Base-by-base conservation (phyloP, 2,113 vertebrate species). In the Atractosteus spatula region DNA sequence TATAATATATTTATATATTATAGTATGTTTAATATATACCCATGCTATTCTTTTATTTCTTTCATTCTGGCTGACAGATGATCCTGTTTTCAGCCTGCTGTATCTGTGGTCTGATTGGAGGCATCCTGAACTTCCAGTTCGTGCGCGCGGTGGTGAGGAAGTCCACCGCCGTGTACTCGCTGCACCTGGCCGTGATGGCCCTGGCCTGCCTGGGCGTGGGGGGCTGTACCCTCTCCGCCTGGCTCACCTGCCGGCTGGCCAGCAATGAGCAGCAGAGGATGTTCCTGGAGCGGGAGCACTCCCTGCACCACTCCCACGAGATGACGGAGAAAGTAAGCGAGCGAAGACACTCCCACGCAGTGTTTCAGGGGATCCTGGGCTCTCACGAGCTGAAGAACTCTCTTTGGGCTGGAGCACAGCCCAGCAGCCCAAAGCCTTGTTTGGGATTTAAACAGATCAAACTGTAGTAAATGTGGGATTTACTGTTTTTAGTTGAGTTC, bases 41-140 rank as follows among this genome's bases (percentile, higher is more conserved):
- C 29, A 29, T 29, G 62, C 42, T 69, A 8, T 10, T 68, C 66
- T 82, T 71, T 77, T 81, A 43, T 84, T 77, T 75, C 45, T 76
- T 57, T 69, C 80, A 73, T 78, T 85, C 79, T 78, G 81, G 56
- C 54, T 62, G 55, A 68, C 84, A 99, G 97, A 99, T 99, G 97
- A 99, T 99, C 84, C 90, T 99, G 68, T 99, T 99, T 81, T 99
- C 97, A 43, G 96, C 97, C 13, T 99, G 96, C 87, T 99, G 97
- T 84, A 99, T 99, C 89, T 98, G 97, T 62, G 97, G 97, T 72
- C 92, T 99, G 78, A 99, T 99, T 8, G 96, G 94, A 55, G 97
- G 97, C 75, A 99, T 99, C 89, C 88, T 99, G 84, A 99, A 98
- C 86, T 95, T 99, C 83, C 97, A 99, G 89, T 99, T 99, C 85